phyloP scores from a whole-genome alignment of 2,797 vertebrate genomes.

The Enoplosus armatus region DNA sequence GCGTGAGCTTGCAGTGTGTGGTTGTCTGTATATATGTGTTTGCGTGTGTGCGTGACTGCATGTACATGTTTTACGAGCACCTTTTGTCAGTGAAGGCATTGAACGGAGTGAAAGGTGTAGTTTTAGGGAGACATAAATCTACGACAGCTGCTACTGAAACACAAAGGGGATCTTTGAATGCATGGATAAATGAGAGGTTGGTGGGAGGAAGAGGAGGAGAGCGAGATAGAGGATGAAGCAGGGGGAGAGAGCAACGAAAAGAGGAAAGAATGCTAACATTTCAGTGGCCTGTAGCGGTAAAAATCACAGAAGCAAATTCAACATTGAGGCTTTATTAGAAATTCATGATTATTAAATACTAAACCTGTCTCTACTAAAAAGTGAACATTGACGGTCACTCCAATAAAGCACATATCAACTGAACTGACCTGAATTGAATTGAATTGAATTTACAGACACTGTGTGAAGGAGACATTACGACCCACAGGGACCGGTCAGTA shows the following conservation, averaged over 20 bases:
- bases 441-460: slow-evolving; percentile 1
- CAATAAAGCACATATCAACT: neutral
- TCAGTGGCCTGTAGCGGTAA: neutral
- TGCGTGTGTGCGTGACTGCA: neutral
- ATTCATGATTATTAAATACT: neutral
- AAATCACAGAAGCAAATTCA: neutral
- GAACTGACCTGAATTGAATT: too few species aligned
- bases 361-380: neutral
- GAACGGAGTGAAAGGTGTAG: slow-evolving; percentile 55
- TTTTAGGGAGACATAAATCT: slow-evolving; percentile 58
- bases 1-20: slow-evolving; percentile 19
- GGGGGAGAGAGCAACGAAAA: neutral
- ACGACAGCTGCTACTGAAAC: slow-evolving; percentile 36
- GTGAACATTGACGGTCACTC: neutral
- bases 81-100: slow-evolving; percentile 61
- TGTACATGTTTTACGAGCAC: slow-evolving; percentile 52
- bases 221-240: slow-evolving; percentile 7
- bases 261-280: neutral
- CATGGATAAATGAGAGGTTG: slow-evolving; percentile 27
- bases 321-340: neutral
- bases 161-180: slow-evolving; percentile 58
- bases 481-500: slow-evolving; percentile 11
- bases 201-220: slow-evolving; percentile 26
- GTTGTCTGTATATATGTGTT: neutral
- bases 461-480: neutral